A percentile compares a stretch with the other conserved stretches of the same genome.
Conservation (phyloP, 2,113 vertebrate species). For the Rhadina sibilatrix region DNA sequence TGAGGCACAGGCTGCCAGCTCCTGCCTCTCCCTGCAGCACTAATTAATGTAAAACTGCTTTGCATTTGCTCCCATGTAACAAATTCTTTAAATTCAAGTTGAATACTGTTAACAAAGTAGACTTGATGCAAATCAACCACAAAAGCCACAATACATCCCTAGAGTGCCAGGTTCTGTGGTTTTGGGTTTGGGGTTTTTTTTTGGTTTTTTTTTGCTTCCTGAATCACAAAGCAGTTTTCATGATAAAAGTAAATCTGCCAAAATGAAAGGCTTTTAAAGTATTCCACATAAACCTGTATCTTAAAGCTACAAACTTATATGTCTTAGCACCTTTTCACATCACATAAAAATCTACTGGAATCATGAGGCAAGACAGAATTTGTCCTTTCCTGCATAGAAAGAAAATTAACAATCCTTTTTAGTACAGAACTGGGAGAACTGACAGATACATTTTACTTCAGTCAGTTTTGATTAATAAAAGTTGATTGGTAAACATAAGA, state of each 20-base stretch:
- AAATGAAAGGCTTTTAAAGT: not conserved
- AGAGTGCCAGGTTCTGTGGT: not conserved
- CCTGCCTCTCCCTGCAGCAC: not conserved
- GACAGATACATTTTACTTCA: constrained; percentile 3
- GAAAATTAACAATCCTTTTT: not conserved
- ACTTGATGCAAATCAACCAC: constrained; percentile 19
- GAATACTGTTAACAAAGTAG: constrained; percentile 40
- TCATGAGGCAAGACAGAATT: not conserved
- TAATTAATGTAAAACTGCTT: constrained; percentile 35
- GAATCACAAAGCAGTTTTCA: not conserved
- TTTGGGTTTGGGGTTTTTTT: not conserved
- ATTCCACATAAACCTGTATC: not conserved
- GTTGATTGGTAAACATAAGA: constrained; percentile 28
- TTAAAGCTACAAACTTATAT: not conserved
- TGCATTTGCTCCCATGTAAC: constrained; percentile 22
- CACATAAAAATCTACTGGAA: not conserved
- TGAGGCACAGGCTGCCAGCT: constrained; percentile 3
- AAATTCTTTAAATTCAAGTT: constrained; percentile 48
- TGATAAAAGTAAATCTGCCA: not conserved
- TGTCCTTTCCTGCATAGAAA: not conserved
- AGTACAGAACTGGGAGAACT: not conserved
- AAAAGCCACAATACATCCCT: not conserved
- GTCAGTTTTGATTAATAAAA: constrained; percentile 36
- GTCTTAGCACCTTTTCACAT: not conserved
- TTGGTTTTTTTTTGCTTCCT: not conserved